Percentiles rank a stretch among this genome's conserved stretches.
These are phyloP conservation scores for Pomacea canaliculata DNA, from an alignment of 2,888 invertebrate species.

Conservation along the genomic window DNA sequence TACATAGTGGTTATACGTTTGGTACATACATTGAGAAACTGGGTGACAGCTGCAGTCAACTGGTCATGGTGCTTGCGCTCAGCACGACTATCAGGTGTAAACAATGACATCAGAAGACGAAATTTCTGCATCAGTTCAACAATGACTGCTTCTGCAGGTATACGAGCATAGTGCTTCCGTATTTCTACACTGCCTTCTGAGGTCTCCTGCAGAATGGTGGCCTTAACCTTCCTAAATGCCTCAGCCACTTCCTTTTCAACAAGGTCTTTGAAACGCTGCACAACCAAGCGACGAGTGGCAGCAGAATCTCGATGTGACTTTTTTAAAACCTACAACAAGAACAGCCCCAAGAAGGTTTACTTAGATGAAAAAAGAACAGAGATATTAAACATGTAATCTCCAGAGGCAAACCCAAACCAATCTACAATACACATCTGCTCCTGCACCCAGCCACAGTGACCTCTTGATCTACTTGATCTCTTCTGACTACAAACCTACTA, in stretches of 20 bases:
- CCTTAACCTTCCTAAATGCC: slow-evolving; percentile 53
- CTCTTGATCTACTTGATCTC: too few species aligned
- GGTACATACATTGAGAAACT: slow-evolving; percentile 34
- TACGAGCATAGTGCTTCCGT: slow-evolving; percentile 50
- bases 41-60: slow-evolving; percentile 28
- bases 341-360: too few species aligned
- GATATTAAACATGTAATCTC: too few species aligned
- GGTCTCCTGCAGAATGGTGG: slow-evolving; percentile 40
- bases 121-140: slow-evolving; percentile 51
- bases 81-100: slow-evolving; percentile 17
- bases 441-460: too few species aligned
- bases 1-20: too few species aligned
- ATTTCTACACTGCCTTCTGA: slow-evolving; percentile 30
- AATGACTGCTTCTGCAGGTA: slow-evolving; percentile 50
- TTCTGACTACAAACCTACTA: too few species aligned
- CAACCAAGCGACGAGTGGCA: slow-evolving; percentile 36
- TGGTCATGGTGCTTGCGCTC: slow-evolving; percentile 26
- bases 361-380: too few species aligned
- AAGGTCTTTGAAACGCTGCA: slow-evolving; percentile 43
- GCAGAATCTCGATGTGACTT: slow-evolving; percentile 62
- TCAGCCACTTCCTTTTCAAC: slow-evolving; percentile 46
- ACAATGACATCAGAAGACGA: slow-evolving; percentile 32
- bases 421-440: too few species aligned
- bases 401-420: too few species aligned
- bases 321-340: slow-evolving; percentile 58